Conservation (phyloP, 2,113 vertebrate genomes). For the Hypanus sabinus region DNA sequence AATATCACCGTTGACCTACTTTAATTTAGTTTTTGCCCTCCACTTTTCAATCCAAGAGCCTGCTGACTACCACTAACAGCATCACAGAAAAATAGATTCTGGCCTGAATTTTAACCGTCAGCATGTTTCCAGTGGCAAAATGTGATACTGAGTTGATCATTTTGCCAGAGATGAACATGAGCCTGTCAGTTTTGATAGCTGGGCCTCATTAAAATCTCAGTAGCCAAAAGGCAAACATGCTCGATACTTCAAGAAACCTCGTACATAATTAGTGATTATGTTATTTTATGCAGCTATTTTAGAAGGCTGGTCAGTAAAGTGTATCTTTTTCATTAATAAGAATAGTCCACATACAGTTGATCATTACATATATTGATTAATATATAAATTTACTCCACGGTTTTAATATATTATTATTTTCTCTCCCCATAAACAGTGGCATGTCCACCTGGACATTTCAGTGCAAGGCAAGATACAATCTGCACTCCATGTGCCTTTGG, state of each 20-base stretch:
- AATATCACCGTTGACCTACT: not conserved
- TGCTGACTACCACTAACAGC: not conserved
- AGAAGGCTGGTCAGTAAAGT: not conserved
- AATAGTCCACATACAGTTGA: not conserved
- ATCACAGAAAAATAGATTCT: not conserved
- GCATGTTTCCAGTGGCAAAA: not conserved
- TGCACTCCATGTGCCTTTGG: conserved; percentile 42
- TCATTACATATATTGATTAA: no score
- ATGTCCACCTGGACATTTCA: conserved; percentile 44
- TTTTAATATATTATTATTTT: not conserved
- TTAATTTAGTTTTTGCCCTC: not conserved
- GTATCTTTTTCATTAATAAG: not conserved
- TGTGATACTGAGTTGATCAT: not conserved
- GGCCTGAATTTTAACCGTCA: not conserved
- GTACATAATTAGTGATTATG: not conserved
- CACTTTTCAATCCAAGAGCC: not conserved
- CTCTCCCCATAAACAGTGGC: conserved; percentile 39
- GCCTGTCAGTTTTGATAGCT: not conserved
- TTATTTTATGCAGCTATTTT: not conserved
- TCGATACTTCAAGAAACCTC: not conserved
- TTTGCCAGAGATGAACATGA: not conserved
- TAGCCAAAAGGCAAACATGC: not conserved
- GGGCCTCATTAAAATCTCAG: not conserved
- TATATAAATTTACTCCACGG: not conserved
- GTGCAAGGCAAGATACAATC: conserved; percentile 40